Conservation (phyloP, 2,888 invertebrate genomes). For the Lissonota sp. region DNA sequence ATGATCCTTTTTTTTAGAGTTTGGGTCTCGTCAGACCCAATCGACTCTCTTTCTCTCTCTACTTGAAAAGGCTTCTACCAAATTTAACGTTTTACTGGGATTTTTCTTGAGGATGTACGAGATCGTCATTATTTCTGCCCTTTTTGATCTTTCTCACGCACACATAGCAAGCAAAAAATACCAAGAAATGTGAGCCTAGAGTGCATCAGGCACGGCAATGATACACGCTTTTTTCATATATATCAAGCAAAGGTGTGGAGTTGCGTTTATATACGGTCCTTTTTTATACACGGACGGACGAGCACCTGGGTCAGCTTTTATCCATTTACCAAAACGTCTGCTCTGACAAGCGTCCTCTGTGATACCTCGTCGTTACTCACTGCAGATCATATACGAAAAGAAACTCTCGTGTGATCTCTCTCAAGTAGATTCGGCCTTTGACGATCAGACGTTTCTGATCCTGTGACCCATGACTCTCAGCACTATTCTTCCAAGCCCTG, state of each 20-base stretch:
- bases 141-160: not conserved
- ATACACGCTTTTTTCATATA: not conserved
- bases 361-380: slow-evolving; percentile 20
- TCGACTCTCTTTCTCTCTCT: not conserved
- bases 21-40: not conserved
- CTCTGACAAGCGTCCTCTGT: slow-evolving; percentile 47
- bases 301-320: slow-evolving; percentile 60
- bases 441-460: slow-evolving; percentile 36
- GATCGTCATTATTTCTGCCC: not conserved
- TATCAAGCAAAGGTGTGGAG: not conserved
- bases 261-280: not conserved
- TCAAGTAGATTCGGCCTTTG: slow-evolving; percentile 35
- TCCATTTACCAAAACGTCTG: slow-evolving; percentile 59
- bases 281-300: slow-evolving; percentile 37
- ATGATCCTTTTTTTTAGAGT: not conserved
- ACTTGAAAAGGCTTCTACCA: not conserved
- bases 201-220: not conserved
- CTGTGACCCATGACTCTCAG: slow-evolving; percentile 18
- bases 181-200: slow-evolving; percentile 28
- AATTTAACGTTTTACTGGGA: slow-evolving; percentile 4
- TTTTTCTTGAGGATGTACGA: slow-evolving; percentile 27
- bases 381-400: not conserved
- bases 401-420: not conserved
- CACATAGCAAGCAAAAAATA: not conserved
- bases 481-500: no score